Evolutionary conservation across 2,113 vertebrate species (phyloP).

Genomic region (Xenus cinereus): DNA sequence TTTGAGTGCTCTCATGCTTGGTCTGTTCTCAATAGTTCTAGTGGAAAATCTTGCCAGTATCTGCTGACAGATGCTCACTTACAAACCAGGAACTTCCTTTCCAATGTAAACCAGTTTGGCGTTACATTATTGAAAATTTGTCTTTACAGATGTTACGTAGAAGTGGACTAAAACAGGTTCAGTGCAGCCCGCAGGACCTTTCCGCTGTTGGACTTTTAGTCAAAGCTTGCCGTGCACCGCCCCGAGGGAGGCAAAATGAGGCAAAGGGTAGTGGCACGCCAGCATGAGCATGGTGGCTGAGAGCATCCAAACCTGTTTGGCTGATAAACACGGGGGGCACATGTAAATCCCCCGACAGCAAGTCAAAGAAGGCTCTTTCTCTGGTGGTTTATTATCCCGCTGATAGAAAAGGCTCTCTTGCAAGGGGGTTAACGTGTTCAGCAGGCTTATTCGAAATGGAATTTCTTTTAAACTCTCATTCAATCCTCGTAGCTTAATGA

Average conservation of each 20-base stretch:
- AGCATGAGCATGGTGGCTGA: neutral
- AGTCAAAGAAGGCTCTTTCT: neutral
- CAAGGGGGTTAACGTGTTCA: neutral
- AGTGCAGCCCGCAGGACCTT: neutral
- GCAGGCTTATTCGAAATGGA: neutral
- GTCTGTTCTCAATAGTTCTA: neutral
- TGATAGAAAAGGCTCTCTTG: neutral
- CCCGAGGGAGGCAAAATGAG: neutral
- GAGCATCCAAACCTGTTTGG: neutral
- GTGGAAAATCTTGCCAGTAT: neutral
- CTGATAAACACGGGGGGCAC: rapidly evolving
- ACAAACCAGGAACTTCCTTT: neutral
- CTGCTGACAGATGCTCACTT: neutral
- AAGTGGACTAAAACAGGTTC: neutral
- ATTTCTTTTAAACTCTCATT: neutral
- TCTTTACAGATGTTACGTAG: neutral
- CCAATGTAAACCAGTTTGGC: neutral
- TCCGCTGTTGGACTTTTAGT: neutral
- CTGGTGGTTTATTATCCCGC: neutral
- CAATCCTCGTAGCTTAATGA: neutral
- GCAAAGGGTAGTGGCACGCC: neutral
- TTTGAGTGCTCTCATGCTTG: neutral
- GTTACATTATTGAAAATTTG: neutral
- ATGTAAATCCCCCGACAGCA: neutral
- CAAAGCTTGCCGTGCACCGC: neutral